Percentiles rank a stretch among this genome's conserved stretches.
phyloP scores from a whole-genome alignment of 2,888 invertebrate species.

The Patella ulyssiponensis region DNA sequence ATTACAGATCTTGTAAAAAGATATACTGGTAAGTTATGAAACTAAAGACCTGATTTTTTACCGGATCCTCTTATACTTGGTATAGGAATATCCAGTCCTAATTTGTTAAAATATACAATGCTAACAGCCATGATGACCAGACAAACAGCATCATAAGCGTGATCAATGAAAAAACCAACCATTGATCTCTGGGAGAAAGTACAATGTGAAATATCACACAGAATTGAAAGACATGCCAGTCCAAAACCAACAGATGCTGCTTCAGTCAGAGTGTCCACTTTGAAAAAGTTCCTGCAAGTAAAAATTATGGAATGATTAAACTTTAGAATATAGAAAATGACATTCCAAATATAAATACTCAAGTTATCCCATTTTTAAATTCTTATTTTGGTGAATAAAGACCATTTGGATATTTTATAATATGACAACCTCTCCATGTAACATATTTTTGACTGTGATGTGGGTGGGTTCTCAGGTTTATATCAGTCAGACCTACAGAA shows the following conservation, averaged over 20 bases:
- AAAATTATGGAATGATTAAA: background rate
- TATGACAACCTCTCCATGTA: too few relatives aligned
- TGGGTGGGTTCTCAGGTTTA: too few relatives aligned
- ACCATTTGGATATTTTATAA: too few relatives aligned
- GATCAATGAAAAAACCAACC: slow-evolving; percentile 47
- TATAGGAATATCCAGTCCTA: background rate
- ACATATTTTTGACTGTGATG: too few relatives aligned
- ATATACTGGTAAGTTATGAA: too few relatives aligned
- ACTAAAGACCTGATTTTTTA: too few relatives aligned
- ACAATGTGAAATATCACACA: slow-evolving; percentile 48
- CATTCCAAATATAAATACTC: too few relatives aligned
- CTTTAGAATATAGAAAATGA: too few relatives aligned
- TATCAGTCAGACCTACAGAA: background rate
- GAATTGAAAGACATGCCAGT: slow-evolving; percentile 34
- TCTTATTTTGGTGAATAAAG: too few relatives aligned
- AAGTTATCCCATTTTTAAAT: too few relatives aligned
- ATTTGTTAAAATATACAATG: slow-evolving; percentile 42
- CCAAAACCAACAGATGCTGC: slow-evolving; percentile 45
- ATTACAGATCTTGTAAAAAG: too few relatives aligned
- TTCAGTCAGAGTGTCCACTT: slow-evolving; percentile 38
- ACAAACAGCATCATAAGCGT: slow-evolving; percentile 42
- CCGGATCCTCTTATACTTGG: too few relatives aligned
- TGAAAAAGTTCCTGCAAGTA: slow-evolving; percentile 44
- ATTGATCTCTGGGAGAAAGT: slow-evolving; percentile 41
- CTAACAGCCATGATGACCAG: slow-evolving; percentile 41